phyloP scores from a whole-genome alignment of 2,888 invertebrate genomes.

The Euphydryas editha region DNA sequence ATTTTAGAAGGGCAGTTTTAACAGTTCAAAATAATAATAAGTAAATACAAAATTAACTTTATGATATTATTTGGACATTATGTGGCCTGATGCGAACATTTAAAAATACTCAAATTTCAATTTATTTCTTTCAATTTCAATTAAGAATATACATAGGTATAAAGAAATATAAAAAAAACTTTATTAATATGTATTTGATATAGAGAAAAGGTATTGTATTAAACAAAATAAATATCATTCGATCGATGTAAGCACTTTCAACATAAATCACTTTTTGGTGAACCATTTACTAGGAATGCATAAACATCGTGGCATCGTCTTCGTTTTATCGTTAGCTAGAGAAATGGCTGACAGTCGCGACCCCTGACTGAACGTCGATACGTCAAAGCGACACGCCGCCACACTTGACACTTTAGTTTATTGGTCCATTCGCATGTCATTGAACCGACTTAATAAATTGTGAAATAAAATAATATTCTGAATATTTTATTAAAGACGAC shows the following conservation, averaged over 20 bases:
- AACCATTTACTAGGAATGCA: conserved; percentile 25
- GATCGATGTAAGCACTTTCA: conserved; percentile 3
- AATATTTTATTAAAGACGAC: conserved; percentile 23
- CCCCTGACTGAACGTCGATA: conserved; percentile 52
- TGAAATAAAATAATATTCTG: conserved; percentile 18
- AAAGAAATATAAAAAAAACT: background rate
- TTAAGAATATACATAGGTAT: too few relatives aligned
- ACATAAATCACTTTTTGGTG: conserved; percentile 13
- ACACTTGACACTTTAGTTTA: conserved; percentile 62
- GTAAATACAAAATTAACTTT: too few relatives aligned
- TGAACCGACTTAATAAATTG: conserved; percentile 48
- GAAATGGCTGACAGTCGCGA: conserved; percentile 52
- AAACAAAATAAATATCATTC: conserved; percentile 5
- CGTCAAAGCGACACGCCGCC: conserved; percentile 47
- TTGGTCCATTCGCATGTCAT: conserved; percentile 58
- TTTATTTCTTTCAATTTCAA: too few relatives aligned
- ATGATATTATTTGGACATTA: too few relatives aligned
- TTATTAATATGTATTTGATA: background rate
- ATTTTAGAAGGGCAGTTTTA: too few relatives aligned
- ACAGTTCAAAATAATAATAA: too few relatives aligned
- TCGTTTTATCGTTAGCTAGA: conserved; percentile 37
- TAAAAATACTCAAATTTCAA: too few relatives aligned
- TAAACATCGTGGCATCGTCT: conserved; percentile 18
- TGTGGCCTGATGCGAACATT: too few relatives aligned
- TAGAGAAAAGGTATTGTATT: background rate